phyloP scores from a whole-genome alignment of 2,888 invertebrate species.

The Parnassius smintheus region DNA sequence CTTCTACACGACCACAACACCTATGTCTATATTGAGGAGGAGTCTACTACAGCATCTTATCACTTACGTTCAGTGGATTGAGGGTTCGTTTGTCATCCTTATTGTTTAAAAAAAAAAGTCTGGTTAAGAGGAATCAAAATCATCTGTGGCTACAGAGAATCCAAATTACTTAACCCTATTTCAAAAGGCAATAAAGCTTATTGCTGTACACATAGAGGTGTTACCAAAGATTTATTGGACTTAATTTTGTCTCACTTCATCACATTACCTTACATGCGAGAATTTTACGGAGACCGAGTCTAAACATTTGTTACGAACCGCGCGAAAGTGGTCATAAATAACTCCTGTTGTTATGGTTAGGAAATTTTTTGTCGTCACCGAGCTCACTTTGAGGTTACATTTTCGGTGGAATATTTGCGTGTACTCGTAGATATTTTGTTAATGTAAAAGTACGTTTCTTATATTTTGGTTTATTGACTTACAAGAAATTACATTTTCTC shows the following conservation, averaged over 20 bases:
- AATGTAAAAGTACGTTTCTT: too few relatives aligned
- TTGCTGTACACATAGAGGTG: neutral
- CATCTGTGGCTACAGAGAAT: too few relatives aligned
- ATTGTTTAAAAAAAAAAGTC: too few relatives aligned
- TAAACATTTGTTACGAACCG: neutral
- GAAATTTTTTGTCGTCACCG: constrained; percentile 11
- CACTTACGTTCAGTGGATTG: too few relatives aligned
- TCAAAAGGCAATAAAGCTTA: neutral
- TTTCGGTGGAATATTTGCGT: constrained; percentile 9
- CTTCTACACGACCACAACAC: too few relatives aligned
- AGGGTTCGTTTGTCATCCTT: too few relatives aligned
- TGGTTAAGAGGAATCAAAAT: too few relatives aligned
- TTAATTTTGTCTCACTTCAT: constrained; percentile 13
- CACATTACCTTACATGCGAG: constrained; percentile 11
- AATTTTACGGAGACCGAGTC: constrained; percentile 2
- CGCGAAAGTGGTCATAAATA: constrained; percentile 20
- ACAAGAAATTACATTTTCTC: too few relatives aligned
- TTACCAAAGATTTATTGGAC: constrained; percentile 9
- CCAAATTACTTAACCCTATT: too few relatives aligned
- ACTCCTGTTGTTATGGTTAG: constrained; percentile 17
- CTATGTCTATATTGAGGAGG: too few relatives aligned
- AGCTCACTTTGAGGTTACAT: constrained; percentile 10
- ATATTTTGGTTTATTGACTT: too few relatives aligned
- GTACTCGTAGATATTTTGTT: neutral
- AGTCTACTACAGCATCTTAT: too few relatives aligned